These are phyloP conservation scores for Steinernema khuongi DNA, from an alignment of 1,140 invertebrate species.

Conservation along the genomic window DNA sequence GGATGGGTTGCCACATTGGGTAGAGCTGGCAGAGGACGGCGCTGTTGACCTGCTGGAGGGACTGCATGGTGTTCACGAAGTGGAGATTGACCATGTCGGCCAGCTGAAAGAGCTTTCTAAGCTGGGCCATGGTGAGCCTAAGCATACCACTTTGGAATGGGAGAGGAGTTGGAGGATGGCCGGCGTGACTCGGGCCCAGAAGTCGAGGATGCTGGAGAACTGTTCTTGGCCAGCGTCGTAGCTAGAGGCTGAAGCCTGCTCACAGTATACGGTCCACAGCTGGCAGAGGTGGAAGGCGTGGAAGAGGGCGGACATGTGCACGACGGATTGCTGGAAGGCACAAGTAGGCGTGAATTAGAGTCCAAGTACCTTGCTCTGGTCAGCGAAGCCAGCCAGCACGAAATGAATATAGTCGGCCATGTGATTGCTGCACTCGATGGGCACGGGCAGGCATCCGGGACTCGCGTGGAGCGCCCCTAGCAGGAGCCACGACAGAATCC, in stretches of 20 bases:
- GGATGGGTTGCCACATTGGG: conserved; percentile 73
- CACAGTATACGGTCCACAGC: conserved; percentile 96
- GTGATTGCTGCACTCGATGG: conserved; percentile 87
- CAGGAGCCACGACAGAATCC: conserved; percentile 87
- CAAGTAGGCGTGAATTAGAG: conserved; percentile 63
- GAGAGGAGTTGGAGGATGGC: conserved; percentile 85
- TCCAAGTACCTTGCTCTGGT: conserved; percentile 73
- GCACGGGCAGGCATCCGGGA: conserved; percentile 75
- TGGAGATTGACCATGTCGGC: conserved; percentile 96
- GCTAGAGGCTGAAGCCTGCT: conserved; percentile 70
- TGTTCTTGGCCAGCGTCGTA: conserved; percentile 66
- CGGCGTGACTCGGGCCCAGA: conserved; percentile 95
- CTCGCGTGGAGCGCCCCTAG: conserved; percentile 84
- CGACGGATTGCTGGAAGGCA: conserved; percentile 63
- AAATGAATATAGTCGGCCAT: conserved; percentile 92
- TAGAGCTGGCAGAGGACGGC: conserved; percentile 71
- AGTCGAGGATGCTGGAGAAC: conserved; percentile 85
- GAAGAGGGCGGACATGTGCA: conserved; percentile 80
- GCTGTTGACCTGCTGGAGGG: conserved; percentile 87
- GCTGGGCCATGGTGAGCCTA: conserved; percentile 24
- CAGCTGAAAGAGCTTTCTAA: conserved; percentile 66
- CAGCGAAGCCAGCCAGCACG: conserved; percentile 87
- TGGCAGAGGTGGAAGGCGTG: conserved; percentile 70
- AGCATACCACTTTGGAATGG: conserved; percentile 81
- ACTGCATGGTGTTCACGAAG: conserved; percentile 88